Evolutionary conservation across 1,140 invertebrate species (phyloP).

Genomic region (Sycobia sp.): DNA sequence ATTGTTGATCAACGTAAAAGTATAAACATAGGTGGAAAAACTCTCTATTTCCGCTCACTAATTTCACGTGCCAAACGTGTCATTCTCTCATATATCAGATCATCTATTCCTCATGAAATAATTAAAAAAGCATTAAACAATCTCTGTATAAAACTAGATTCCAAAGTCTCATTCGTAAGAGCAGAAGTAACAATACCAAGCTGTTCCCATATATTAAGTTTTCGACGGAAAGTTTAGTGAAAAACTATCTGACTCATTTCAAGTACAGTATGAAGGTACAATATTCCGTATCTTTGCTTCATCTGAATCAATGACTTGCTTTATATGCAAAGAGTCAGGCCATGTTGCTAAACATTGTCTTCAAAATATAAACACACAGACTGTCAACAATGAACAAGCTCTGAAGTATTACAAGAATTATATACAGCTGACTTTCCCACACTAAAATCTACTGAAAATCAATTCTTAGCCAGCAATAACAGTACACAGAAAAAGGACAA

Average conservation of each 20-base stretch:
- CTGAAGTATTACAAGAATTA: not conserved
- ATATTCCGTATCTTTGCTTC: not conserved
- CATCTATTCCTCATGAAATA: not conserved
- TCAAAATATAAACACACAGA: not conserved
- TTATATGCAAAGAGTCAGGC: conserved; percentile 16
- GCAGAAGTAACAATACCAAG: not conserved
- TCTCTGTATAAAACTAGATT: not conserved
- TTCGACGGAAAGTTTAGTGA: conserved; percentile 2
- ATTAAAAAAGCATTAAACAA: not conserved
- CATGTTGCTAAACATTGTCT: conserved; percentile 6
- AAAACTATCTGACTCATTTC: not conserved
- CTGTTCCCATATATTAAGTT: conserved; percentile 1
- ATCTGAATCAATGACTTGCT: not conserved
- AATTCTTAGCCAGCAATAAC: too few relatives aligned
- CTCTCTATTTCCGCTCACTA: conserved; percentile 12
- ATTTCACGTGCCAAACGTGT: conserved; percentile 5
- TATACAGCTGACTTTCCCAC: too few relatives aligned
- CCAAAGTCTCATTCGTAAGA: not conserved
- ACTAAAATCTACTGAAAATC: too few relatives aligned
- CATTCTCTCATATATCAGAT: conserved; percentile 2
- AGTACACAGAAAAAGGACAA: too few relatives aligned
- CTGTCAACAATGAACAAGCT: not conserved
- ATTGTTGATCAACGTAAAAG: not conserved
- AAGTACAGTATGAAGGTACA: not conserved
- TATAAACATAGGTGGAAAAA: conserved; percentile 9